Conservation (phyloP, 2,797 vertebrate genomes). For the Hybognathus amarus region DNA sequence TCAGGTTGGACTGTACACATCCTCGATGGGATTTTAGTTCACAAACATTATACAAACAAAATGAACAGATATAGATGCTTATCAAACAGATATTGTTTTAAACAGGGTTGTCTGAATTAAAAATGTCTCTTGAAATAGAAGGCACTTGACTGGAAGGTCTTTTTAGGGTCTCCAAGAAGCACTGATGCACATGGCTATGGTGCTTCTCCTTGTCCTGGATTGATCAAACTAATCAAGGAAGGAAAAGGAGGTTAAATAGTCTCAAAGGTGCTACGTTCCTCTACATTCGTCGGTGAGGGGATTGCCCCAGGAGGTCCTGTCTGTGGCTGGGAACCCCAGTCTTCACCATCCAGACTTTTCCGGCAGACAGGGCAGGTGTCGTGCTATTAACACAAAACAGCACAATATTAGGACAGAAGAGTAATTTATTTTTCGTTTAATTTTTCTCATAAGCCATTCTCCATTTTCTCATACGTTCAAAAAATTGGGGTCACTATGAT, state of each 20-base stretch:
- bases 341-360: constrained; percentile 89
- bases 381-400: constrained; percentile 75
- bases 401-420: not conserved
- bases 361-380: constrained; percentile 93
- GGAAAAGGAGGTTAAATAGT: not conserved
- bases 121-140: constrained; percentile 4
- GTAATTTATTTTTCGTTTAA: not conserved
- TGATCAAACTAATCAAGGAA: not conserved
- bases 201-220: not conserved
- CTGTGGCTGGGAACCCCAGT: constrained; percentile 76
- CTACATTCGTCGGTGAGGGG: constrained; percentile 70
- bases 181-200: not conserved
- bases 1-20: constrained; percentile 6
- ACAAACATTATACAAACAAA: not conserved
- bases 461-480: no score
- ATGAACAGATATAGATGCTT: not conserved
- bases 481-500: not conserved
- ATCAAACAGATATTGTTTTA: not conserved
- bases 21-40: not conserved
- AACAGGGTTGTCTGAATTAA: not conserved
- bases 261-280: constrained; percentile 72
- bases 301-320: constrained; percentile 68
- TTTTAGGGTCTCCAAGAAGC: constrained; percentile 6
- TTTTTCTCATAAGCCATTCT: not conserved
- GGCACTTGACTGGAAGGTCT: not conserved